phyloP scores from a whole-genome alignment of 2,888 invertebrate species.

The Volucella zonaria region DNA sequence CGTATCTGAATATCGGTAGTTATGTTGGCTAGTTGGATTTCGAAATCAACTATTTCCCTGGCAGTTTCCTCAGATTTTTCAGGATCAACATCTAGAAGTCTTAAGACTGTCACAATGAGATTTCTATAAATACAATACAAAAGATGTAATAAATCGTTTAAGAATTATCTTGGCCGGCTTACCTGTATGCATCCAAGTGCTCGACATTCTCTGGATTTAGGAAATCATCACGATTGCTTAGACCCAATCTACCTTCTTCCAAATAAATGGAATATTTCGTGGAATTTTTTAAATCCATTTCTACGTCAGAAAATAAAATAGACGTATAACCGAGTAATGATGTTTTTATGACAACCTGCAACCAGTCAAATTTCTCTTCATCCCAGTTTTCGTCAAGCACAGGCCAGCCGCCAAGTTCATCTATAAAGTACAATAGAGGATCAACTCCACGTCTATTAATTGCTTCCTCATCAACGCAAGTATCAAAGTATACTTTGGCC shows the following conservation, averaged over 20 bases:
- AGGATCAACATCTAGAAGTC: slow-evolving; percentile 67
- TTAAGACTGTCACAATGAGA: slow-evolving; percentile 60
- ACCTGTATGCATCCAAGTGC: slow-evolving; percentile 69
- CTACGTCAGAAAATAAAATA: slow-evolving; percentile 46
- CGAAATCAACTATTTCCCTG: slow-evolving; percentile 75
- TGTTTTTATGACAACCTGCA: slow-evolving; percentile 56
- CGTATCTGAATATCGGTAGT: slow-evolving; percentile 50
- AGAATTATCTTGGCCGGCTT: neutral
- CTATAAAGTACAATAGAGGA: slow-evolving; percentile 66
- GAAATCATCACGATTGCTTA: slow-evolving; percentile 64
- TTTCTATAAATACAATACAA: slow-evolving; percentile 34
- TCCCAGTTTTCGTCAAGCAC: slow-evolving; percentile 70
- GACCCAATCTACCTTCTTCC: slow-evolving; percentile 52
- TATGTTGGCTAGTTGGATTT: slow-evolving; percentile 74
- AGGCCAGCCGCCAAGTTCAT: slow-evolving; percentile 70
- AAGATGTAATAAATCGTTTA: neutral
- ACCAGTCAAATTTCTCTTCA: slow-evolving; percentile 60
- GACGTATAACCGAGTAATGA: slow-evolving; percentile 32
- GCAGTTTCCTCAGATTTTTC: slow-evolving; percentile 65
- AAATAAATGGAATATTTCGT: slow-evolving; percentile 59
- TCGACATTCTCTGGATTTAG: slow-evolving; percentile 45
- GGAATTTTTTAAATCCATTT: slow-evolving; percentile 64
- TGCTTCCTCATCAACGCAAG: slow-evolving; percentile 54
- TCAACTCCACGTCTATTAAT: slow-evolving; percentile 60
- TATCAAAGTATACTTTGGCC: slow-evolving; percentile 55